Percentiles rank a stretch among this genome's conserved stretches.
Conservation (phyloP, 1,140 invertebrate genomes). For the Propsilocerus akamusi region DNA sequence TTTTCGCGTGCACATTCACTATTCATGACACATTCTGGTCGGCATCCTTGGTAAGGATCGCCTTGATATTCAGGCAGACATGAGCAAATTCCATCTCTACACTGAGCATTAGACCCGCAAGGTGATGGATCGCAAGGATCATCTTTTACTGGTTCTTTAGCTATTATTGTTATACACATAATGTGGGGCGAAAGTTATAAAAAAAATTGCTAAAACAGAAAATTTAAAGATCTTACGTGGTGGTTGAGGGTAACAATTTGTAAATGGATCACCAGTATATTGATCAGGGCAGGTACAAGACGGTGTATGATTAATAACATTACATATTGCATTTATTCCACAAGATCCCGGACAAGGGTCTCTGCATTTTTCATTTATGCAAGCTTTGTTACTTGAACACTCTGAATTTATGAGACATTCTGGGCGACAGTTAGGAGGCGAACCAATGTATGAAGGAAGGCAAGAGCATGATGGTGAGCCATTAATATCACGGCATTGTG, state of each 20-base stretch:
- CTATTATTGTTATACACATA: conserved; percentile 7
- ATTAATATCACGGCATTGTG: conserved; percentile 49
- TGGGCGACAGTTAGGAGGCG: conserved; percentile 62
- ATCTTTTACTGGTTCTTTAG: conserved; percentile 7
- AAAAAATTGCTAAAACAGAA: not conserved
- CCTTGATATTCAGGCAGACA: conserved; percentile 64
- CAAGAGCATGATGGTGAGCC: conserved; percentile 62
- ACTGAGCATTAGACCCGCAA: conserved; percentile 63
- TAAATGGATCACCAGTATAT: conserved; percentile 70
- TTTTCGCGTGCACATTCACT: conserved; percentile 53
- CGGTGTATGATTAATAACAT: conserved; percentile 60
- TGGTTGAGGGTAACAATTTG: conserved; percentile 39
- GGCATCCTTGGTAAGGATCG: conserved; percentile 65
- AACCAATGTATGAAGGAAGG: conserved; percentile 53
- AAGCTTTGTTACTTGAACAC: conserved; percentile 60
- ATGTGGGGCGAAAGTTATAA: not conserved
- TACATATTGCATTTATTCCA: conserved; percentile 62
- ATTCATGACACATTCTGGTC: conserved; percentile 68
- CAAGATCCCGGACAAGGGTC: conserved; percentile 75
- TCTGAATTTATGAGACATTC: conserved; percentile 69
- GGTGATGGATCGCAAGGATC: conserved; percentile 62
- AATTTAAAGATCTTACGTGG: conserved; percentile 18
- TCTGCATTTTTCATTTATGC: conserved; percentile 57
- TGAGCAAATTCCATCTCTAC: conserved; percentile 61
- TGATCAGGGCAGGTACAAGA: conserved; percentile 59